Evolutionary conservation across 2,888 invertebrate species (phyloP), one percentile per base, ranked within the genome.

Genomic region (Tetragonisca angustula): DNA sequence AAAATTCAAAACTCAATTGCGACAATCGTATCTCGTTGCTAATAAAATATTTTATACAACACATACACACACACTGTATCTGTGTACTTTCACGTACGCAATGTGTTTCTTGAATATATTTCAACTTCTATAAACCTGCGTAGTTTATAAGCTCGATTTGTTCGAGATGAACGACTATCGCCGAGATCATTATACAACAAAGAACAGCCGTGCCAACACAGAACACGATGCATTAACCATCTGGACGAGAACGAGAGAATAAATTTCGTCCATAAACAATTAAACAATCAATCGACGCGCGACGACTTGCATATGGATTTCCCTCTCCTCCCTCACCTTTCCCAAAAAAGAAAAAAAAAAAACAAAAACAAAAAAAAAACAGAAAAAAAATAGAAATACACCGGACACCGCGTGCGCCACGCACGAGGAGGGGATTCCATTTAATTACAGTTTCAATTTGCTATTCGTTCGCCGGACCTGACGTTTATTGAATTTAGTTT

Each of bases 401-500:
- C 27, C 17, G 21, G 21, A 32, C 11, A 13, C 32, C 19, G 64
- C 27, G 24, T 15, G 65, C 11, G 27, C 43, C 43, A 43, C 43
- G 43, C 43, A 43, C 43, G 50, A 15, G 36, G 43, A 15, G 52
- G n/a, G 19, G 32, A 67, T 79, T 73, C 54, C 69, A 75, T 84
- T 84, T 84, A 84, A 84, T 84, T 84, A 73, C 79, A 76, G 70
- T 65, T 79, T 79, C 78, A 69, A 83, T 84, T 84, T 73, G 64
- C 64, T 49, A 54, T 65, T 54, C 65, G 82, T 49, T 65, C n/a
- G 2, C 36, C 71, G 21, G 19, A 59, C 36, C 76, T 56, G 75
- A 62, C 79, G 70, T 79, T 79, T 67, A 75, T 76, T 32, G 59
- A 76, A 83, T 75, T 79, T 54, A 71, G 43, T 75, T 75, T 64